Base-by-base conservation (phyloP, 2,797 vertebrate genomes). In the Syngnathus acus region DNA sequence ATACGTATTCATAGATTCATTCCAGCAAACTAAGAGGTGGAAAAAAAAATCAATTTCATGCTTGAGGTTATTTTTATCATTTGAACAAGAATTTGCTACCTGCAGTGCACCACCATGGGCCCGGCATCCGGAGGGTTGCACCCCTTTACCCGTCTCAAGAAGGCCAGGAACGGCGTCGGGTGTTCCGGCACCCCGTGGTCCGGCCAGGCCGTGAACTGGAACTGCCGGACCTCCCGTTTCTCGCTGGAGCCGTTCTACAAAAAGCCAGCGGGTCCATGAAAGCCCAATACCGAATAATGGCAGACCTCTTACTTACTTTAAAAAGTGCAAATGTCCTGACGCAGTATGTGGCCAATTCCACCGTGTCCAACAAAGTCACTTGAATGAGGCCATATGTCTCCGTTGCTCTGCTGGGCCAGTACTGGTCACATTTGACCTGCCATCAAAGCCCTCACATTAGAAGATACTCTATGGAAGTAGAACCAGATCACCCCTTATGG, bases 41-140 rank as follows among this genome's bases (percentile, higher is more conserved):
- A 17, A 13, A 17, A 17, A 71, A 64, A 79, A 82, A 79, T 80
- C 76, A 67, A 78, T 85, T 76, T 84, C 72, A 82, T 85, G 80
- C 84, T 81, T 76, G n/a, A 71, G 67, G 68, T 77, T 79, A 64
- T 80, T 75, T 78, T 65, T n/a, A 23, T 62, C 53, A 42, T 48
- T 16, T 42, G 21, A 38, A 53, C 17, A 65, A 32, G 66, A 54
- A n/a, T 66, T 47, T 75, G 73, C 70, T 89, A 99, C 97, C 97
- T 99, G 94, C 97, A 99, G 80, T 99, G 97, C 48, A 99, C 97
- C 80, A 95, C 97, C 97, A 99, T 99, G 9, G 97, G 97, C 68
- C 97, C 97, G 0, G 97, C 97, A 50, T 99, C 97, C 37, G 95
- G 94, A 32, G 97, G 97, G 78, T 99, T 98, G 88, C 97, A 99